Evolutionary conservation across 2,888 invertebrate genomes (phyloP), one percentile per base, ranked within the genome.

Genomic region (Elegia similella): DNA sequence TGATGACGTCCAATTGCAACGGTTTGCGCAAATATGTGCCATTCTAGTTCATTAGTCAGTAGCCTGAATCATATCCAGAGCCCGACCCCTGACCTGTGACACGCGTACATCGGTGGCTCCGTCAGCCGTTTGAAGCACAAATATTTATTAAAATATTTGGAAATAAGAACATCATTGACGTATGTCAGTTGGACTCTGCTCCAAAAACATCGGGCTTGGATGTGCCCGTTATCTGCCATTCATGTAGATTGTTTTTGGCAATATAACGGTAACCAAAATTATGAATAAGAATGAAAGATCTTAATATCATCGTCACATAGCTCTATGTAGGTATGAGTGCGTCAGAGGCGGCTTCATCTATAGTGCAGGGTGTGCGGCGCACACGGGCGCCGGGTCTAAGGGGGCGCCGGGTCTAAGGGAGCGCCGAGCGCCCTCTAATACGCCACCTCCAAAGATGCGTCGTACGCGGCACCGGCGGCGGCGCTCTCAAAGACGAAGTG

Each of bases 141-240:
- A 53, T 53, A 42, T 53, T 42, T 29, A 42, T 29, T 23, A 42
- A 15, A 29, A 29, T 13, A 15, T n/a, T 23, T 42, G 29, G 52
- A 53, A 54, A 54, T 54, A 42, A 54, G 53, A 54, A 30, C 43
- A 32, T 30, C 53, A 54, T 54, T 54, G 53, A 54, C 42, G 53
- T 54, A 54, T 43, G 10, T 54, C 53, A 15, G 53, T 6, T 12
- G 34, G 58, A 47, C 50, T 56, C 30, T 58, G 54, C 54, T 54
- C 56, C 48, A 52, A 29, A 53, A 55, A 43, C 29, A 16, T 43
- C n/a, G 29, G 29, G 23, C 38, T 23, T 48, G 47, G 15, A 16
- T 10, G 48, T 32, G 38, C 10, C 38, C 12, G 38, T 38, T 38
- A 38, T 38, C 38, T 10, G 38, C n/a, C 38, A 38, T 38, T 38